Conservation (phyloP, 1,140 invertebrate genomes). For the Macrostomum lignano region DNA sequence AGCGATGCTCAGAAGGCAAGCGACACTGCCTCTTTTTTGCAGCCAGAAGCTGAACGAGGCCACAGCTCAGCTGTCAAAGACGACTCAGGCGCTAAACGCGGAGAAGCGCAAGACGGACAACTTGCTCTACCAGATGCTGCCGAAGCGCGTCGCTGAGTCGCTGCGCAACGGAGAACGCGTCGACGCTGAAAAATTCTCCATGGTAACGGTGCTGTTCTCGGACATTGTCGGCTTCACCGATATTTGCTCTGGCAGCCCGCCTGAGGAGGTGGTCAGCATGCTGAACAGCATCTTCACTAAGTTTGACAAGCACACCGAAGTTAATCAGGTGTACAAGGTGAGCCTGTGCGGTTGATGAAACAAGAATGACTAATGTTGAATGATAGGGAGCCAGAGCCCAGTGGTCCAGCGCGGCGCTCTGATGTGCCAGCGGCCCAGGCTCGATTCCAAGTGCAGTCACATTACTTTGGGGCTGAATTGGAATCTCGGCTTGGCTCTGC, state of each 20-base stretch:
- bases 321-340: constrained; percentile 23
- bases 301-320: constrained; percentile 20
- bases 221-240: constrained; percentile 77
- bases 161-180: constrained; percentile 34
- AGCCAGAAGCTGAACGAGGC: too few species aligned
- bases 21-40: too few species aligned
- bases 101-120: constrained; percentile 3
- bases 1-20: too few species aligned
- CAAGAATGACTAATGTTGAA: too few species aligned
- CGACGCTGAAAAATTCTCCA: neutral
- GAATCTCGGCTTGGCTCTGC: too few species aligned
- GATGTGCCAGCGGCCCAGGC: too few species aligned
- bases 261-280: constrained; percentile 25
- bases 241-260: constrained; percentile 13
- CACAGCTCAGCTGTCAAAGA: too few species aligned
- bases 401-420: too few species aligned
- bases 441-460: too few species aligned
- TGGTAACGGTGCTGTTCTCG: constrained; percentile 70
- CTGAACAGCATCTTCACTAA: constrained; percentile 25
- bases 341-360: too few species aligned
- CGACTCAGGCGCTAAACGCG: constrained; percentile 6
- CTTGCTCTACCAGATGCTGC: constrained; percentile 7
- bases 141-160: constrained; percentile 24
- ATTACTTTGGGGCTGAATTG: too few species aligned
- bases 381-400: too few species aligned